Percentiles rank a stretch among this genome's conserved stretches.
Evolutionary conservation across 53 echinoderm and acorn worm genomes (phyloP).

Genomic region (Hippasteria phrygiana): DNA sequence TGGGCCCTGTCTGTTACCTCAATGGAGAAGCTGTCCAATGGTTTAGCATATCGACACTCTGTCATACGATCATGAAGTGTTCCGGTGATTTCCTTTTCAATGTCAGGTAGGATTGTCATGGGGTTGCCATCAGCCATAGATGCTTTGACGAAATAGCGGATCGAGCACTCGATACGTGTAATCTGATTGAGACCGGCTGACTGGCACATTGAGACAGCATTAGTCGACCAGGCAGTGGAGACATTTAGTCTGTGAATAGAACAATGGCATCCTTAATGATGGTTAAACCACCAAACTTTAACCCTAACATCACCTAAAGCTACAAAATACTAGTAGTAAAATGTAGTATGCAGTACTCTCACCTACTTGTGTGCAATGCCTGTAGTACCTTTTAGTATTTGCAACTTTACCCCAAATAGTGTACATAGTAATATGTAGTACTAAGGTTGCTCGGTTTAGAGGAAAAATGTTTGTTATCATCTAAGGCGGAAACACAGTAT

Average conservation of each 20-base stretch:
- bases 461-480: too few relatives aligned
- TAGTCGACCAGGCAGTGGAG: constrained; percentile 99
- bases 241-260: constrained; percentile 81
- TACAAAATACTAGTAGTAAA: too few relatives aligned
- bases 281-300: too few relatives aligned
- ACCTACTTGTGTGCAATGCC: too few relatives aligned
- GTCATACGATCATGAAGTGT: constrained; percentile 95
- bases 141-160: constrained; percentile 73
- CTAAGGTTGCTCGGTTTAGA: too few relatives aligned
- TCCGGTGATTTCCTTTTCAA: constrained; percentile 67
- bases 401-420: too few relatives aligned
- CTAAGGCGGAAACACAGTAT: too few relatives aligned
- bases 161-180: constrained; percentile 84
- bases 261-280: not conserved
- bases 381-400: too few relatives aligned
- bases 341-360: too few relatives aligned
- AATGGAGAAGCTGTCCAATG: constrained; percentile 84
- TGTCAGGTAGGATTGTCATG: constrained; percentile 51
- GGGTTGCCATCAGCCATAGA: constrained; percentile 35
- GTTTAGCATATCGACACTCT: constrained; percentile 85
- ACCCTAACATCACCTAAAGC: too few relatives aligned
- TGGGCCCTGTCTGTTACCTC: constrained; percentile 38
- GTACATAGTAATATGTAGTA: too few relatives aligned
- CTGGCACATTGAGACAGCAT: constrained; percentile 97
- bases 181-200: constrained; percentile 84